A percentile compares a stretch with the other conserved stretches of the same genome.
These are phyloP conservation scores for Holotrichia oblita DNA, from an alignment of 1,140 invertebrate species.

Conservation along the genomic window DNA sequence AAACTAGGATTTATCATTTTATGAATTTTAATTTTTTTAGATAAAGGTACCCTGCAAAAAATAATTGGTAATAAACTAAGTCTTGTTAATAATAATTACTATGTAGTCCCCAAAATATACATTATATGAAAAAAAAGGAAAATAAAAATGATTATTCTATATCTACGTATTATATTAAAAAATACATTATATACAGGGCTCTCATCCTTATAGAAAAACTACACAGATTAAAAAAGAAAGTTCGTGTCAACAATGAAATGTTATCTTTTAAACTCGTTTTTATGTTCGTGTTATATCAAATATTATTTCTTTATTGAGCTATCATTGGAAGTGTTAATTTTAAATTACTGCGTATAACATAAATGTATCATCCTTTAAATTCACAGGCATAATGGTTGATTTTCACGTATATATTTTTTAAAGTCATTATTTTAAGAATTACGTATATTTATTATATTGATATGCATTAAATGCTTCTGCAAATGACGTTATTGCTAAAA, in stretches of 20 bases:
- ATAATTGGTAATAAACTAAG: conserved; percentile 4
- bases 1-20: conserved; percentile 4
- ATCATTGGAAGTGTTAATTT: neutral
- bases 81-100: conserved; percentile 14
- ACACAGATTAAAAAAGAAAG: conserved; percentile 6
- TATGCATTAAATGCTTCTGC: too few relatives aligned
- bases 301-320: conserved; percentile 25
- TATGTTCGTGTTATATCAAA: neutral
- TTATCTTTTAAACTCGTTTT: neutral
- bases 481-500: too few relatives aligned
- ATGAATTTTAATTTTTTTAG: neutral
- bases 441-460: neutral
- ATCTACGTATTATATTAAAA: conserved; percentile 39
- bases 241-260: neutral
- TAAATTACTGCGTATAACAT: too few relatives aligned
- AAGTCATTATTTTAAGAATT: too few relatives aligned
- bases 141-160: conserved; percentile 17
- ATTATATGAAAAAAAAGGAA: conserved; percentile 15
- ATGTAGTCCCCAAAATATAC: conserved; percentile 38
- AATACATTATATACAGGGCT: conserved; percentile 39
- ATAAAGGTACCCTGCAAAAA: conserved; percentile 36
- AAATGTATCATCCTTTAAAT: neutral
- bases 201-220: conserved; percentile 3
- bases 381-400: neutral
- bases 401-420: neutral